A percentile compares a stretch with the other conserved stretches of the same genome.
phyloP scores from a whole-genome alignment of 2,113 vertebrate species.

The Anarhynchus alexandrinus region DNA sequence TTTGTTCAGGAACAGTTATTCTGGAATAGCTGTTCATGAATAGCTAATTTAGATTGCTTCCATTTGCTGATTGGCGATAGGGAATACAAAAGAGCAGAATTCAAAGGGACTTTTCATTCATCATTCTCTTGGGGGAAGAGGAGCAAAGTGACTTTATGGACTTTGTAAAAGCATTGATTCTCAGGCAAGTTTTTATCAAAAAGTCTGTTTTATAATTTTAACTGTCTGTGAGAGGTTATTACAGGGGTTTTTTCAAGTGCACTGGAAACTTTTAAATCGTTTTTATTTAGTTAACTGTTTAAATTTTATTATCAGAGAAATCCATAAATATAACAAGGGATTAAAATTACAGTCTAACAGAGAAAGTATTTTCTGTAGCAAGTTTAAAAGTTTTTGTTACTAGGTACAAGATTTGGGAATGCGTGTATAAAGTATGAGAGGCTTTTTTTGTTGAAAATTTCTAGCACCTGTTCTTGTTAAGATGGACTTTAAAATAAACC shows the following conservation, averaged over 20 bases:
- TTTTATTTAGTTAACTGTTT: not conserved
- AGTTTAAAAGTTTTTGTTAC: not conserved
- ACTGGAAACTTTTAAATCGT: not conserved
- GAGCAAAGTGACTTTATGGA: constrained; percentile 23
- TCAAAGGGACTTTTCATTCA: constrained; percentile 26
- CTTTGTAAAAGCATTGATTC: not conserved
- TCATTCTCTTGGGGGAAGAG: not conserved
- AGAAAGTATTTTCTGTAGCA: not conserved
- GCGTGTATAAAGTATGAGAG: not conserved
- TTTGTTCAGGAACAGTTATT: constrained; percentile 2
- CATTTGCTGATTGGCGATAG: constrained; percentile 16
- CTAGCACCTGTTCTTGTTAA: not conserved
- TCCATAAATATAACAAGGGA: not conserved
- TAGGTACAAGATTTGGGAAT: not conserved
- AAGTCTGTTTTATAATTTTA: not conserved
- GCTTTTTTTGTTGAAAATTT: not conserved
- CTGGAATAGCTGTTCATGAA: constrained; percentile 8
- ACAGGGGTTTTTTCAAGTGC: not conserved
- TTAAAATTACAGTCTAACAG: not conserved
- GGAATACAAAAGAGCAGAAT: constrained; percentile 27
- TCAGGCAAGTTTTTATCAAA: not conserved
- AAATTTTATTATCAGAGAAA: not conserved
- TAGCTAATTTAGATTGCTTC: constrained; percentile 32
- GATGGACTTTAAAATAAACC: not conserved
- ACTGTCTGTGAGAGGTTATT: not conserved